Base-by-base conservation (phyloP, 2,113 vertebrate species). In the Apeltes quadracus region DNA sequence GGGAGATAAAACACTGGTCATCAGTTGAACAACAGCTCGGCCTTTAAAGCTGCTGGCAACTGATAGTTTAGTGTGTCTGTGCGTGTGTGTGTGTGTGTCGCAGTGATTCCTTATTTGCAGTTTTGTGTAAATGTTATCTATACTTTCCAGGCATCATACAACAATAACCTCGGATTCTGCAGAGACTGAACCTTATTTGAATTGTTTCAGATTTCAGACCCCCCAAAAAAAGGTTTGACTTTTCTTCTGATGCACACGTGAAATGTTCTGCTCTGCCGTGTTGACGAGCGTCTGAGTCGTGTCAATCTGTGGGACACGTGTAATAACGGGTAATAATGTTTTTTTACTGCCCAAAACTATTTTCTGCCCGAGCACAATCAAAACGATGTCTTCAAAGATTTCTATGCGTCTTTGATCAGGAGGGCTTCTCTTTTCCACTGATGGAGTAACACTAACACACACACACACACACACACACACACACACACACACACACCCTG, bases 101-200 rank as follows among this genome's bases (percentile, higher is more conserved):
- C 51, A 15, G 67, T 76, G 76, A 62, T 81, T 79, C 18, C 36
- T 74, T 36, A 70, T 54, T 66, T 16, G 4, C 15, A 18, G 18
- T 54, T 41, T 68, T 54, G 59, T 56, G 51, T 48, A 51, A 81
- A 70, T 84, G 88, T 88, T 90, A 88, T 90, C 86, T 79, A 51
- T 55, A 43, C 39, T 73, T 25, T 32, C 15, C 88, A 87, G 82
- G 56, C 77, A 1, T 79, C 51, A 29, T 14, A 41, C 53, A 59
- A 36, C 23, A 8, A 22, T 65, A n/a, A 39, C 65, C 66, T 50
- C 29, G 25, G 34, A 29, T 27, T 41, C n/a, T 16, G 27, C 43
- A 38, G 18, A 69, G 27, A 23, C 29, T 29, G 20, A 51, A 32
- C 3, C 11, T 20, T 2, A 15, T 14, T 48, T 36, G 23, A 5